Conservation (phyloP, 2,113 vertebrate genomes). For the Scalopus aquaticus region DNA sequence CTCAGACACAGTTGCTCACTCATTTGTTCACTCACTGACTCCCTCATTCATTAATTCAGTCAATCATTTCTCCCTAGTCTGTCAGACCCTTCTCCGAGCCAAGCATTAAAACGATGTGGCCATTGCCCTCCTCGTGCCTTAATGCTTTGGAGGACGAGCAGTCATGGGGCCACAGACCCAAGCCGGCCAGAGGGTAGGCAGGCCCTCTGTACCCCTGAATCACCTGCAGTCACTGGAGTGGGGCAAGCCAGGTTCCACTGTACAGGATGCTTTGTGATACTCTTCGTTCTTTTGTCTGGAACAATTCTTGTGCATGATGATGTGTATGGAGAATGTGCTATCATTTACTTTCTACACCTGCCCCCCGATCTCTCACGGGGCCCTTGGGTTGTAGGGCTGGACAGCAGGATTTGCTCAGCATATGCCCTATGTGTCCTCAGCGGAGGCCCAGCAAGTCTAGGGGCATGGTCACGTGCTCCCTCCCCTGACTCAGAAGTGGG, state of each 20-base stretch:
- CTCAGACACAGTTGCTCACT: not conserved
- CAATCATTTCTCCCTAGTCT: not conserved
- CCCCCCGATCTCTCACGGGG: not conserved
- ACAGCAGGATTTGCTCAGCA: not conserved
- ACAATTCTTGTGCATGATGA: conserved; percentile 44
- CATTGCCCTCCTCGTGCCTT: not conserved
- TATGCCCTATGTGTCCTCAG: not conserved
- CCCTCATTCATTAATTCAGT: not conserved
- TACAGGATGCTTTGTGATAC: conserved; percentile 9
- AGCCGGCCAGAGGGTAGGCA: not conserved
- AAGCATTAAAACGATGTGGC: not conserved
- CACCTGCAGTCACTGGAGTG: not conserved
- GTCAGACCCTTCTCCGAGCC: not conserved
- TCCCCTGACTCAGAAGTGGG: not conserved
- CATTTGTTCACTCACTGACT: not conserved
- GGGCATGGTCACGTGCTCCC: not conserved
- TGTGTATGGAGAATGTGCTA: not conserved
- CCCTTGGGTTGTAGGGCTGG: not conserved
- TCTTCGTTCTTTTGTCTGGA: conserved; percentile 54
- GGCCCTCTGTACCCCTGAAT: not conserved
- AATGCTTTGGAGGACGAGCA: not conserved
- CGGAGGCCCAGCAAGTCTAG: not conserved
- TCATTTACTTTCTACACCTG: not conserved
- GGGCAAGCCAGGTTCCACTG: conserved; percentile 6
- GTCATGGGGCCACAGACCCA: not conserved